Evolutionary conservation across 92 coral and sea anemone genomes (phyloP), one percentile per base, ranked within the genome.

Genomic region (Heteractis magnifica): DNA sequence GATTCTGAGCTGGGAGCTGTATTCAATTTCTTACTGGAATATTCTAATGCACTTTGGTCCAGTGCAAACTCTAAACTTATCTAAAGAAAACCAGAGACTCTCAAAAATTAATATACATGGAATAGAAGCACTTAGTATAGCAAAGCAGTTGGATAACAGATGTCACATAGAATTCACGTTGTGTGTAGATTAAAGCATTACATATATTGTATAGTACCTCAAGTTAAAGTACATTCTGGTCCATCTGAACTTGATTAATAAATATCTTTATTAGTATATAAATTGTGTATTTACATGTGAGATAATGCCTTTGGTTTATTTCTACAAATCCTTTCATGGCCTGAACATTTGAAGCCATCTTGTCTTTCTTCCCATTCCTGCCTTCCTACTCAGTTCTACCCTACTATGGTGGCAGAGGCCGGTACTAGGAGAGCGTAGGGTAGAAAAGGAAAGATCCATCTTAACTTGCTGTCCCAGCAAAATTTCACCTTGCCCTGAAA

Each of bases 231-330:
- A 65, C 72, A 14, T 65, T 20, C 72, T 65, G 72, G 12, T 65
- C 26, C 73, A 68, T 26, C 49, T 23, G 70, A 81, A 51, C 68
- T 68, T 68, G 64, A 65, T 18, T 34, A 81, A 81, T 81, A 81
- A 81, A 81, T 81, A 81, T 81, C 75, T 79, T 79, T 79, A 65
- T 56, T 78, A 78, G 65, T 77, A 8, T 53, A 53, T 53, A 8
- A 51, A 79, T 77, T 77, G 80, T 77, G 19, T 52, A 9, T 34
- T 34, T 34, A 34, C 44, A 34, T 34, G 44, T 34, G 44, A 34
- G 44, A 34, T 2, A 34, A 34, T 34, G 21, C 58, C 9, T 12
- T 53, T 53, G 9, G 58, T 53, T 53, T 8, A 12, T 8, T 53
- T 53, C 13, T 3, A 53, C 58, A 53, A 34, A 1, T 34, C 44